These are phyloP conservation scores for Prosopocoilus inquinatus DNA, from an alignment of 2,888 invertebrate genomes.

Conservation along the genomic window DNA sequence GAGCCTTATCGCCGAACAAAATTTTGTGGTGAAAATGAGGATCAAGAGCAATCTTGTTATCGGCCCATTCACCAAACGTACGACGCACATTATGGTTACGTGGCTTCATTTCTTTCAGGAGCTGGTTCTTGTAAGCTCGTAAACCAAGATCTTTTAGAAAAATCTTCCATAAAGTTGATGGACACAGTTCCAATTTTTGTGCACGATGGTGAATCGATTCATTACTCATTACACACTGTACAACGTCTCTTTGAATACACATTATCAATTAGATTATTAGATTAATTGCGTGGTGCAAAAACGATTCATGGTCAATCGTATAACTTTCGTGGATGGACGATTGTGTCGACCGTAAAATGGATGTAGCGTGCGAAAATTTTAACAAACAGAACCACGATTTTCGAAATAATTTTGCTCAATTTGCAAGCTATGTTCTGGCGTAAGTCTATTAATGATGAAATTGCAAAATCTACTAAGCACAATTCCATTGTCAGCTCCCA, in stretches of 20 bases:
- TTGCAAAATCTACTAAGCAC: not conserved
- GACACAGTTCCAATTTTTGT: slow-evolving; percentile 6
- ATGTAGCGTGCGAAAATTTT: no score
- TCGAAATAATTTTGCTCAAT: no score
- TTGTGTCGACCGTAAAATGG: no score
- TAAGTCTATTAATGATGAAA: not conserved
- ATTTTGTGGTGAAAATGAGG: not conserved
- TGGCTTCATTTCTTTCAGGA: slow-evolving; percentile 23
- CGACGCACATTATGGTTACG: slow-evolving; percentile 18
- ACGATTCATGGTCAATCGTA: no score
- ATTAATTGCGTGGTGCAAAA: no score
- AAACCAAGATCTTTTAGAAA: slow-evolving; percentile 21
- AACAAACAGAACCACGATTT: no score
- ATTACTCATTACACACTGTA: slow-evolving; percentile 10
- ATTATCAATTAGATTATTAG: no score
- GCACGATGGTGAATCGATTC: slow-evolving; percentile 13
- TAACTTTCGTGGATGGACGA: no score
- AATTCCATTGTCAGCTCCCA: not conserved
- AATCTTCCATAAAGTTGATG: slow-evolving; percentile 7
- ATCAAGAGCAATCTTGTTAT: slow-evolving; percentile 1
- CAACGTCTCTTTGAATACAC: slow-evolving; percentile 7
- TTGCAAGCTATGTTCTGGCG: not conserved
- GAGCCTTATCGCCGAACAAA: not conserved
- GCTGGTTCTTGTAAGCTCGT: slow-evolving; percentile 22
- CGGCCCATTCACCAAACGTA: slow-evolving; percentile 20